Conservation (phyloP, 2,797 vertebrate genomes). For the Sphenodon punctatus region DNA sequence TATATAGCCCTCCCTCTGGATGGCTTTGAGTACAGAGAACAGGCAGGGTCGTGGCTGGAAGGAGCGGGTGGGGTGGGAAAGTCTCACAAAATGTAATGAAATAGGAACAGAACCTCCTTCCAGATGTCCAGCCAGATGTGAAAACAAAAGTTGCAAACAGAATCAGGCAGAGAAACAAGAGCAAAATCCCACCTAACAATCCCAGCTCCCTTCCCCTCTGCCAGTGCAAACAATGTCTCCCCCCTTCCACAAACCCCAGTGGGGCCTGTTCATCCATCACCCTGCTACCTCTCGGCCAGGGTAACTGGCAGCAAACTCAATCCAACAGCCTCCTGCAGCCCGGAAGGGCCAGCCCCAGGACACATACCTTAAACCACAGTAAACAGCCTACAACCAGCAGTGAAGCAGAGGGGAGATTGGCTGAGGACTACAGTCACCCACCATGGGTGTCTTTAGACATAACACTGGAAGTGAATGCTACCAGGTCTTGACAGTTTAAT, state of each 20-base stretch:
- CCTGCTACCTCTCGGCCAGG: not conserved
- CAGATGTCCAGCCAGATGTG: conserved; percentile 20
- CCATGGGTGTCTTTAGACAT: too few species aligned
- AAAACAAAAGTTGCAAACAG: not conserved
- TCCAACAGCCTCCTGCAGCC: too few species aligned
- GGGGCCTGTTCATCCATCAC: not conserved
- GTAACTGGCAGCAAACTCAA: not conserved
- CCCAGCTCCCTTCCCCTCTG: not conserved
- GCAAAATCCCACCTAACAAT: not conserved
- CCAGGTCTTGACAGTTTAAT: too few species aligned
- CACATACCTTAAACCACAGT: too few species aligned
- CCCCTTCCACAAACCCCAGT: too few species aligned
- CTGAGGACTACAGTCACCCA: too few species aligned
- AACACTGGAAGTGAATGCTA: too few species aligned
- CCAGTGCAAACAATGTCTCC: not conserved
- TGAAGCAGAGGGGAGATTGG: not conserved
- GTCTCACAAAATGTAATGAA: not conserved
- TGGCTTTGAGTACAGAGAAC: not conserved
- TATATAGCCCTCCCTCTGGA: not conserved
- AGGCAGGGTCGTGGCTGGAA: not conserved
- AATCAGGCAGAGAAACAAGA: not conserved
- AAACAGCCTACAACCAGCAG: too few species aligned
- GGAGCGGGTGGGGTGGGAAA: not conserved
- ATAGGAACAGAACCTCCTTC: not conserved
- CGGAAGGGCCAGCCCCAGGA: too few species aligned